Conservation (phyloP, 2,113 vertebrate species). For the Sus scrofa region DNA sequence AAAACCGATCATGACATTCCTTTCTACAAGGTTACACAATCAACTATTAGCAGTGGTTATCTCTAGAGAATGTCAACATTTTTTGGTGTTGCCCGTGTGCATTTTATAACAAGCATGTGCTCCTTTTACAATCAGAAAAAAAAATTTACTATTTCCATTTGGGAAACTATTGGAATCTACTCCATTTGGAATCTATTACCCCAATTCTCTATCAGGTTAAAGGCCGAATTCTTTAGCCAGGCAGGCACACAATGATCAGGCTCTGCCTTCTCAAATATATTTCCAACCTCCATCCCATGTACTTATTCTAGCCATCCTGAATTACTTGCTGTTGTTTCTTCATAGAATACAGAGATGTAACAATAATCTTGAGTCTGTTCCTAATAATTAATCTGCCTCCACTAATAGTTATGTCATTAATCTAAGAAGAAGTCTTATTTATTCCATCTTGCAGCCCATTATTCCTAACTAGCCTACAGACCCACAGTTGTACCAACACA, state of each 20-base stretch:
- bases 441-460: background rate
- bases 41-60: background rate
- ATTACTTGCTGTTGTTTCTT: conserved; percentile 3
- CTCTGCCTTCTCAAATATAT: background rate
- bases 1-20: conserved; percentile 8
- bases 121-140: background rate
- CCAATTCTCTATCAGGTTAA: conserved; percentile 32
- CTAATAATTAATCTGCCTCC: conserved; percentile 5
- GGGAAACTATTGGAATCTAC: background rate
- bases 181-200: conserved; percentile 32
- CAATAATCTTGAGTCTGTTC: conserved; percentile 15
- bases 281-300: background rate
- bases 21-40: background rate
- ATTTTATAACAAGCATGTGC: conserved; percentile 19
- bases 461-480: background rate
- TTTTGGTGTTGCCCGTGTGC: background rate
- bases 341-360: background rate
- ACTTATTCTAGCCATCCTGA: background rate
- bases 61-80: conserved; percentile 4
- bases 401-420: background rate
- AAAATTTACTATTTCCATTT: background rate
- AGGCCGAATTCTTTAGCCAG: conserved; percentile 26
- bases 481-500: background rate
- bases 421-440: background rate
- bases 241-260: background rate